A percentile compares a stretch with the other conserved stretches of the same genome.
phyloP scores from a whole-genome alignment of 2,113 vertebrate species.

The Sebastes schlegelii region DNA sequence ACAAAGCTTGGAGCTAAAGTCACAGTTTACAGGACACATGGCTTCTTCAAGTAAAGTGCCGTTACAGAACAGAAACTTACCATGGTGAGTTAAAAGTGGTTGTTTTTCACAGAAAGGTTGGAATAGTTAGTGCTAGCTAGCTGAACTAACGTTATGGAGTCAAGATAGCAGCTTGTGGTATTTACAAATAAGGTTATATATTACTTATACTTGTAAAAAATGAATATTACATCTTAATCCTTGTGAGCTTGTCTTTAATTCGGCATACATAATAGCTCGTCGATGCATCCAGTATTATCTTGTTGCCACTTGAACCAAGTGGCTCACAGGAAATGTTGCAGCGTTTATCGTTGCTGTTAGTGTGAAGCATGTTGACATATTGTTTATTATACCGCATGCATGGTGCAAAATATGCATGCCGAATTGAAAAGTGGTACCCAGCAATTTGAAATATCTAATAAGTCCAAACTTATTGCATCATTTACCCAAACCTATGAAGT shows the following conservation, averaged over 20 bases:
- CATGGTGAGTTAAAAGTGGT: conserved; percentile 77
- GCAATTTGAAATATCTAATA: fast-evolving
- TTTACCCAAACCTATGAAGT: fast-evolving
- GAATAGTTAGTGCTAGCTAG: conserved; percentile 14
- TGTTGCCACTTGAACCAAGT: not conserved
- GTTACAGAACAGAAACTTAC: conserved; percentile 76
- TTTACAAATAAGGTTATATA: not conserved
- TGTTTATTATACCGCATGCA: not conserved
- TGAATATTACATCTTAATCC: not conserved
- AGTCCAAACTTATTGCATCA: fast-evolving
- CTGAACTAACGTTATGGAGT: not conserved
- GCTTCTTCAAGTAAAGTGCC: conserved; percentile 70
- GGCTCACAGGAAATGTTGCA: not conserved
- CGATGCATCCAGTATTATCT: not conserved
- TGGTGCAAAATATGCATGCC: not conserved
- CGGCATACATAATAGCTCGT: not conserved
- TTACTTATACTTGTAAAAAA: not conserved
- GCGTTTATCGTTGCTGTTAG: too few relatives aligned
- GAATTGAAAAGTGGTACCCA: not conserved
- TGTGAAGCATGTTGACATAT: not conserved
- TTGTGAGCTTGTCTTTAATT: not conserved
- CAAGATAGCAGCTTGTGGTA: conserved; percentile 12
- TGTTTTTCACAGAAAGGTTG: not conserved
- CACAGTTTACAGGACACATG: conserved; percentile 57
- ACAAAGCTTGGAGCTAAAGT: not conserved